Conservation (phyloP, 2,113 vertebrate species). For the Kryptolebias marmoratus region DNA sequence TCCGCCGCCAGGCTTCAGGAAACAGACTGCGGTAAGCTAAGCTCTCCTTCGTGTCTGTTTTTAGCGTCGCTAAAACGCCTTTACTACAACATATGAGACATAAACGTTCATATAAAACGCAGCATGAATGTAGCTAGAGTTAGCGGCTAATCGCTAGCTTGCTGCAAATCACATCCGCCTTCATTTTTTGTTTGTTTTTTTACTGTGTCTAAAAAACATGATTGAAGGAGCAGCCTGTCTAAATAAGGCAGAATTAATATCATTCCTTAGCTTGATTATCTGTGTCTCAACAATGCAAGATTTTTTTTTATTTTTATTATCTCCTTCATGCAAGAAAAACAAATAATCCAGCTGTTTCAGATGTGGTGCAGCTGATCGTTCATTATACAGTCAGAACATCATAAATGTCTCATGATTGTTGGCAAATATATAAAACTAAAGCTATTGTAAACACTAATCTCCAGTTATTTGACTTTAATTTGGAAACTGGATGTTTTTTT, state of each 20-base stretch:
- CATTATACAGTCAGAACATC: not conserved
- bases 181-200: no score
- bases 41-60: not conserved
- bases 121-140: not conserved
- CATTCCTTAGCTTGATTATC: no score
- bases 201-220: no score
- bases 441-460: not conserved
- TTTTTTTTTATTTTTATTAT: no score
- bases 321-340: not conserved
- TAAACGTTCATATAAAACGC: not conserved
- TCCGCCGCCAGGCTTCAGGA: not conserved
- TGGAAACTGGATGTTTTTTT: no score
- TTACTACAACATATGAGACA: not conserved
- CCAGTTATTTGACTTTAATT: no score
- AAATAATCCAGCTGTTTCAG: not conserved
- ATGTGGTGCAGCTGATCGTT: not conserved
- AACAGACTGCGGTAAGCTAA: not conserved
- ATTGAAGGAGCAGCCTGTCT: no score
- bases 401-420: not conserved
- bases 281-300: no score
- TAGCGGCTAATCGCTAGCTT: slow-evolving; percentile 36
- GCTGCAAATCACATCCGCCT: not conserved
- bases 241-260: no score
- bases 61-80: not conserved
- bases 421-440: not conserved